phyloP scores from a whole-genome alignment of 53 echinoderm and acorn worm genomes.

The Holothuria leucospilota region DNA sequence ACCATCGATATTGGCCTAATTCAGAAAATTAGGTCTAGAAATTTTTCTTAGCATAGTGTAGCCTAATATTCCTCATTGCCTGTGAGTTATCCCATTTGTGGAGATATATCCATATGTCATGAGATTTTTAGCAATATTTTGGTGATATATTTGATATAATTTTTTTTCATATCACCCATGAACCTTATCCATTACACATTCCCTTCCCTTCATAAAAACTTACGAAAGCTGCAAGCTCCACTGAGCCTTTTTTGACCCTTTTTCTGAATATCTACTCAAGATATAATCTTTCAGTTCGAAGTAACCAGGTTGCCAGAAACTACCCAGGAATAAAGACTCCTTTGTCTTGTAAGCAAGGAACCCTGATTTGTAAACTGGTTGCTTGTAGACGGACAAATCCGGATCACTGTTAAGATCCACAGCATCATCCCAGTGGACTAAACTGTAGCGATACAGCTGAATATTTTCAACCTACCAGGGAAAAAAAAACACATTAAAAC shows the following conservation, averaged over 20 bases:
- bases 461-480: conserved; percentile 62
- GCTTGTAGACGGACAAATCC: conserved; percentile 85
- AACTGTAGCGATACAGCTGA: conserved; percentile 74
- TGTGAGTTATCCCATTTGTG: no score
- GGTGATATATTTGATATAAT: no score
- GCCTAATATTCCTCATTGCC: no score
- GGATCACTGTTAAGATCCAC: conserved; percentile 69
- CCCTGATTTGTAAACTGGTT: conserved; percentile 72
- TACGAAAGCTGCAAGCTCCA: conserved; percentile 82
- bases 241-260: conserved; percentile 68
- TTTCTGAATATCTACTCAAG: conserved; percentile 69
- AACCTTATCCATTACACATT: no score
- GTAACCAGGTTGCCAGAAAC: conserved; percentile 84
- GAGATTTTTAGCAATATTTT: no score
- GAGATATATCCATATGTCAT: no score
- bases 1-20: no score
- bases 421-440: conserved; percentile 98
- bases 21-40: no score
- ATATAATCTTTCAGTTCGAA: conserved; percentile 79
- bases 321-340: conserved; percentile 73
- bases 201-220: no score
- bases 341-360: conserved; percentile 74
- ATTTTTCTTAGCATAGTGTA: no score
- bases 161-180: no score
- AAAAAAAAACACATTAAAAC: no score